phyloP scores from a whole-genome alignment of 2,888 invertebrate species.

The Agrenia bidenticulata region DNA sequence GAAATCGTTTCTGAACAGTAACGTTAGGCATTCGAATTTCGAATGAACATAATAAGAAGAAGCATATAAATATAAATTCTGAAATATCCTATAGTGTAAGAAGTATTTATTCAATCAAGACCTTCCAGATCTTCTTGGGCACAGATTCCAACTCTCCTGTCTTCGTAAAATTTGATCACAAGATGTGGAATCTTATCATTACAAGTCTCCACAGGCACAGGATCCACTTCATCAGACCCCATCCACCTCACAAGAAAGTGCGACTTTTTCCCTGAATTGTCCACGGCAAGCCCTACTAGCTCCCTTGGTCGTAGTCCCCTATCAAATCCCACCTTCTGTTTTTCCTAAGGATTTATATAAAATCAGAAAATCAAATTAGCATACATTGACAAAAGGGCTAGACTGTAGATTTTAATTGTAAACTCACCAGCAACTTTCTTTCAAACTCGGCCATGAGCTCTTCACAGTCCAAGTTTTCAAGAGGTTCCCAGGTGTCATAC shows the following conservation, averaged over 20 bases:
- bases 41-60: too few species aligned
- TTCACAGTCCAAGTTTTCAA: conserved; percentile 15
- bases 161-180: conserved; percentile 17
- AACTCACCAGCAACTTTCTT: neutral
- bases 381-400: too few species aligned
- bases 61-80: too few species aligned
- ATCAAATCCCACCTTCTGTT: conserved; percentile 14
- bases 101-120: neutral
- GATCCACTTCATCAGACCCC: neutral
- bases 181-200: conserved; percentile 12
- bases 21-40: too few species aligned
- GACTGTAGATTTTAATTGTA: too few species aligned
- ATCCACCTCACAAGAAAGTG: conserved; percentile 2
- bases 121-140: neutral
- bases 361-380: neutral
- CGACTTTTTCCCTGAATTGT: neutral
- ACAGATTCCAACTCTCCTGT: conserved; percentile 2
- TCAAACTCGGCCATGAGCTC: conserved; percentile 13
- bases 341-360: conserved; percentile 10
- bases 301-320: neutral
- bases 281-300: neutral
- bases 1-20: too few species aligned
- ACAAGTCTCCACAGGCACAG: neutral
- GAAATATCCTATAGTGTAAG: too few species aligned
- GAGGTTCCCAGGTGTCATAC: conserved; percentile 17